Conservation (phyloP, 2,113 vertebrate species). For the Phylloscopus trochilus region DNA sequence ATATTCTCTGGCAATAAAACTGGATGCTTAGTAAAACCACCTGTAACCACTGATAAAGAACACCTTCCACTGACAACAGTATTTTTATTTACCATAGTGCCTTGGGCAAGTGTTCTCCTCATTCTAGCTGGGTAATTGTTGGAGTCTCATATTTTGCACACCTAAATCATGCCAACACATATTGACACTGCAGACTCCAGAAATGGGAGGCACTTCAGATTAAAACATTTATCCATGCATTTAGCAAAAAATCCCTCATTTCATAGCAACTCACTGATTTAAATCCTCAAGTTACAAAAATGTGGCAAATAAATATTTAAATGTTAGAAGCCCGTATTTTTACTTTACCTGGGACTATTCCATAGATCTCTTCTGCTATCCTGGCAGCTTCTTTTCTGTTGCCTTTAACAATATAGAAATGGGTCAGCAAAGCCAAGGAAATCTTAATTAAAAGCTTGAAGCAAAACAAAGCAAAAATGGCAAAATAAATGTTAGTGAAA, state of each 20-base stretch:
- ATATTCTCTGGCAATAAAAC: neutral
- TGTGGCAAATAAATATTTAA: neutral
- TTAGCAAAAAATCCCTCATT: neutral
- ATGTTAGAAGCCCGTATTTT: neutral
- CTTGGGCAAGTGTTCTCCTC: neutral
- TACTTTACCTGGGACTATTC: constrained; percentile 79
- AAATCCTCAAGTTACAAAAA: neutral
- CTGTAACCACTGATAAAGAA: neutral
- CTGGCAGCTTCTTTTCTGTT: constrained; percentile 84
- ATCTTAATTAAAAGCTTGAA: constrained; percentile 83
- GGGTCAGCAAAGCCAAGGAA: constrained; percentile 79
- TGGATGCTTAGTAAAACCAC: neutral
- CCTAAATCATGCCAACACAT: constrained; percentile 29
- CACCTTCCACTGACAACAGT: neutral
- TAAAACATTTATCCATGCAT: neutral
- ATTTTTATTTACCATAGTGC: neutral
- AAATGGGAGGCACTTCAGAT: neutral
- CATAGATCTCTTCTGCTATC: constrained; percentile 84
- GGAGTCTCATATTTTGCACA: constrained; percentile 54
- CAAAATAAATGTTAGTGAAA: constrained; percentile 78
- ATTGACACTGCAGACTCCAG: neutral
- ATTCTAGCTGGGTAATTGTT: neutral
- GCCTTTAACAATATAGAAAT: constrained; percentile 83
- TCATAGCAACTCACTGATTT: neutral
- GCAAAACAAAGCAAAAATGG: constrained; percentile 81